A percentile compares a stretch with the other conserved stretches of the same genome.
phyloP scores from a whole-genome alignment of 2,888 invertebrate genomes.

The Tubiluchus corallicola region DNA sequence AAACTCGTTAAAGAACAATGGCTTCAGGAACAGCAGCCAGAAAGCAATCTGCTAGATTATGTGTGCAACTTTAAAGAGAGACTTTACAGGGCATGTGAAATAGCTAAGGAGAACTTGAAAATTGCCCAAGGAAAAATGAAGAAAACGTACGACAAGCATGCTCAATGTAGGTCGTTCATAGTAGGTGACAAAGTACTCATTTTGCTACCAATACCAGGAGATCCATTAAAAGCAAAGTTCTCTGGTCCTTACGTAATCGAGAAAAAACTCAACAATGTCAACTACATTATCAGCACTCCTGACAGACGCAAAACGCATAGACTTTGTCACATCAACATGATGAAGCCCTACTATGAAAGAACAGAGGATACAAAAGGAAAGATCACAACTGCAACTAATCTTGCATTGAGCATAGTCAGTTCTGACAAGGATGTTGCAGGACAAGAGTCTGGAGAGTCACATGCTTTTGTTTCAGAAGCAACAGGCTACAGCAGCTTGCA shows the following conservation, averaged over 20 bases:
- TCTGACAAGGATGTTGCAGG: too few relatives aligned
- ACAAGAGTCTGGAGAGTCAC: too few relatives aligned
- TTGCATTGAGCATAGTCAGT: too few relatives aligned
- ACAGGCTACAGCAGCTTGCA: too few relatives aligned
- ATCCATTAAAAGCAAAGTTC: neutral
- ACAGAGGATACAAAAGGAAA: too few relatives aligned
- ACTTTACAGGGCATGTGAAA: slow-evolving; percentile 9
- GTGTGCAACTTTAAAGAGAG: slow-evolving; percentile 9
- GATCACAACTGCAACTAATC: too few relatives aligned
- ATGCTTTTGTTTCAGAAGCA: too few relatives aligned
- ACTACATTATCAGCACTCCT: neutral
- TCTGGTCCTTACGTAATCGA: neutral
- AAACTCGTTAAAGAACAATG: slow-evolving; percentile 10
- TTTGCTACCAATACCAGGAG: neutral
- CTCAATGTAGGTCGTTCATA: too few relatives aligned
- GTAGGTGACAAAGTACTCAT: too few relatives aligned
- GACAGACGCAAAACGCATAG: neutral
- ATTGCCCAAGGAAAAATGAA: slow-evolving; percentile 11
- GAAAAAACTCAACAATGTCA: neutral
- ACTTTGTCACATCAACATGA: slow-evolving; percentile 1
- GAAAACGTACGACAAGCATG: too few relatives aligned
- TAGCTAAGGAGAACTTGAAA: slow-evolving; percentile 12
- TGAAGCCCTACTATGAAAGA: slow-evolving; percentile 13
- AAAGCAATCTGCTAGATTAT: slow-evolving; percentile 8
- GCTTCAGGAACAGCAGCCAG: slow-evolving; percentile 5